phyloP scores from a whole-genome alignment of 2,113 vertebrate genomes.

The Pandion haliaetus region DNA sequence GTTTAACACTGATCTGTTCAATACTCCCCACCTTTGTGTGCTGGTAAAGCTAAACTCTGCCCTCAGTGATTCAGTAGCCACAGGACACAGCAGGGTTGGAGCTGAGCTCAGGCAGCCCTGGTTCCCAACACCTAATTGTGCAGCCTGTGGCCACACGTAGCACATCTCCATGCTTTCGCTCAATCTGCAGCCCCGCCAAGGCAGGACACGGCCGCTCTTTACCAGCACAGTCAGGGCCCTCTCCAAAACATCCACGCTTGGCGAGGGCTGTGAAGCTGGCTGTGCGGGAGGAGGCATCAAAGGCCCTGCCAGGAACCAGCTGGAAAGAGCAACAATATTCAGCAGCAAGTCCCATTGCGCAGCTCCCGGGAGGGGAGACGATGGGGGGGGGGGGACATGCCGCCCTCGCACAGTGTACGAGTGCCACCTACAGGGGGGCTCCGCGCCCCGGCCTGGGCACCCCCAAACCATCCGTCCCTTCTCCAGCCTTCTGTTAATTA shows the following conservation, averaged over 20 bases:
- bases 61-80: not conserved
- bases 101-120: not conserved
- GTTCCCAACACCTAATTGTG: not conserved
- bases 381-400: not conserved
- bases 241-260: not conserved
- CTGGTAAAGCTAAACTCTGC: not conserved
- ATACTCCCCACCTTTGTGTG: not conserved
- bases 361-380: not conserved
- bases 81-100: not conserved
- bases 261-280: not conserved
- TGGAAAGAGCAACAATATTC: not conserved
- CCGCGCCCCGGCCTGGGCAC: not conserved
- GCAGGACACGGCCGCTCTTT: not conserved
- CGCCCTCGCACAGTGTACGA: conserved; percentile 1
- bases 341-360: not conserved
- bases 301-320: not conserved
- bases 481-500: no score
- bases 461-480: not conserved
- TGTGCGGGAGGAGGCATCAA: not conserved
- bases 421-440: conserved; percentile 60
- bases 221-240: not conserved
- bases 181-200: not conserved
- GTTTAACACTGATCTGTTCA: not conserved
- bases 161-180: not conserved
- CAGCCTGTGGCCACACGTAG: not conserved